Conservation (phyloP, 1,140 invertebrate species). For the Drosophila bocqueti region DNA sequence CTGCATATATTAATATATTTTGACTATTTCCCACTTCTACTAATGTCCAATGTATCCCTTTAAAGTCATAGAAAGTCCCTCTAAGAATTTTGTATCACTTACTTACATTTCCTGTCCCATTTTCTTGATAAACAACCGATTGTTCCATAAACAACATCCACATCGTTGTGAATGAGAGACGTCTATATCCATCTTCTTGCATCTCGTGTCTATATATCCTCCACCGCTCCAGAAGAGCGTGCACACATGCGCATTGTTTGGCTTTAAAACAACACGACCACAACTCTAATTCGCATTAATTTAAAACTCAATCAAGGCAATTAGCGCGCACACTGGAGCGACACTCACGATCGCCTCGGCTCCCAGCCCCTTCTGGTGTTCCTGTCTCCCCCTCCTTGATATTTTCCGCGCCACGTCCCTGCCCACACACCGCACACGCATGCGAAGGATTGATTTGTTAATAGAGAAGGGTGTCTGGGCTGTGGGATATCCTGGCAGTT, state of each 20-base stretch:
- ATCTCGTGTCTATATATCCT: conserved; percentile 10
- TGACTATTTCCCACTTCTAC: neutral
- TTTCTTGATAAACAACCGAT: conserved; percentile 4
- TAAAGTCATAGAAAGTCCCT: neutral
- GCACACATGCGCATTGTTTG: conserved; percentile 41
- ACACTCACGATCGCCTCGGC: conserved; percentile 49
- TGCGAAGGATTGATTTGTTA: conserved; percentile 5
- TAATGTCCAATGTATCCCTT: neutral
- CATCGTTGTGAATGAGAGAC: conserved; percentile 7
- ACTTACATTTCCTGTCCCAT: neutral
- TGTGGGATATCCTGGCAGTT: conserved; percentile 12
- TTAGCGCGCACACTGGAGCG: conserved; percentile 69
- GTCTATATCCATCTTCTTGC: conserved; percentile 18
- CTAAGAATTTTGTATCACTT: too few species aligned
- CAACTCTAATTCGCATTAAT: conserved; percentile 82
- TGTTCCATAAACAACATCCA: neutral
- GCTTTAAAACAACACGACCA: conserved; percentile 52
- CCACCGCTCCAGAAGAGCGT: conserved; percentile 5
- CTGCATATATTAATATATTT: neutral
- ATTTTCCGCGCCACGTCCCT: conserved; percentile 7
- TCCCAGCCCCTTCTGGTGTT: conserved; percentile 16
- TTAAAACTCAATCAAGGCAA: conserved; percentile 83
- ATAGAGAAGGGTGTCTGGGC: neutral
- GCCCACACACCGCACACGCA: conserved; percentile 26
- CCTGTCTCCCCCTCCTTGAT: conserved; percentile 6